phyloP scores from a whole-genome alignment of 2,888 invertebrate genomes.

The Thysanoteuthis rhombus region DNA sequence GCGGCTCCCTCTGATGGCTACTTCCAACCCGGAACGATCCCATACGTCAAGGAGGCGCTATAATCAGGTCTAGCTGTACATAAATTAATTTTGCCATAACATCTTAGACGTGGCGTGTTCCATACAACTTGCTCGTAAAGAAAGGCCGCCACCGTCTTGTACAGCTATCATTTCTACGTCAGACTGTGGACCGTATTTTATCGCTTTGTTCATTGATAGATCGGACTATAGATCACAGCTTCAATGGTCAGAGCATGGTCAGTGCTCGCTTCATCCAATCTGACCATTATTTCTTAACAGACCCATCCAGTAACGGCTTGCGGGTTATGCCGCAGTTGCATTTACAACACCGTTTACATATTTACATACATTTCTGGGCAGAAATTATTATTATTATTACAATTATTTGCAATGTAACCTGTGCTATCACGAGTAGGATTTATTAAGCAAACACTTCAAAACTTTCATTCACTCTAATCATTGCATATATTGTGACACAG shows the following conservation, averaged over 20 bases:
- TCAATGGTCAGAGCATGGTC: neutral
- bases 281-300: neutral
- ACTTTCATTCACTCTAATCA: too few species aligned
- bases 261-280: neutral
- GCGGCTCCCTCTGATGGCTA: constrained; percentile 14
- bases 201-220: neutral
- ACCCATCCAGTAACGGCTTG: too few species aligned
- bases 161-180: constrained; percentile 29
- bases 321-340: too few species aligned
- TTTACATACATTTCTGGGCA: too few species aligned
- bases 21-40: constrained; percentile 18
- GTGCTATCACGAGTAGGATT: too few species aligned
- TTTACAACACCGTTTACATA: too few species aligned
- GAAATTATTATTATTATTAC: too few species aligned
- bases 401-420: too few species aligned
- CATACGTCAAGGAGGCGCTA: constrained; percentile 30
- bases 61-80: constrained; percentile 20
- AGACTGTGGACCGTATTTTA: neutral
- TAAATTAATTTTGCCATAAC: constrained; percentile 29
- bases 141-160: neutral
- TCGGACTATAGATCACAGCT: neutral
- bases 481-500: too few species aligned
- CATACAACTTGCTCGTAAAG: constrained; percentile 17
- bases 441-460: too few species aligned
- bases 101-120: constrained; percentile 19